phyloP scores from a whole-genome alignment of 2,113 vertebrate species.

The Malurus melanocephalus region DNA sequence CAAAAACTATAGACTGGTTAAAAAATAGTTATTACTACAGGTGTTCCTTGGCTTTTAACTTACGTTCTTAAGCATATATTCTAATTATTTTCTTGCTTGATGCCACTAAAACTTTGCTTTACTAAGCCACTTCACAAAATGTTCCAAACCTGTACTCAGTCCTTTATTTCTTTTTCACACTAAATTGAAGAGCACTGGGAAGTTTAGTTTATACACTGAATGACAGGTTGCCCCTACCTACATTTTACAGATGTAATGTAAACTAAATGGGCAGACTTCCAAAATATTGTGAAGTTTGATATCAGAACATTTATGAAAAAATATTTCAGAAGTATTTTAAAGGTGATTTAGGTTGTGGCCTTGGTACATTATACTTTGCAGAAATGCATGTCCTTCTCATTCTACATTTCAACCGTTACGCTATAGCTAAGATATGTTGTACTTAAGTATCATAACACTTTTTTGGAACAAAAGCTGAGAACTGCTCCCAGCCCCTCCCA shows the following conservation, averaged over 20 bases:
- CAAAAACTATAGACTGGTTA: background rate
- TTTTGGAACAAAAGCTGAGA: background rate
- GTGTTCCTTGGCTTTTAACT: background rate
- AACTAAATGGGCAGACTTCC: background rate
- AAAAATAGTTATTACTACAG: background rate
- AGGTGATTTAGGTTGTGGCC: background rate
- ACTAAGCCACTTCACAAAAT: background rate
- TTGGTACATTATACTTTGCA: background rate
- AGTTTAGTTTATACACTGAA: background rate
- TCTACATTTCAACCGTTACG: background rate
- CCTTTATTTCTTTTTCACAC: background rate
- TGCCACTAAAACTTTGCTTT: background rate
- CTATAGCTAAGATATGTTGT: background rate
- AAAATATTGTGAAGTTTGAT: background rate
- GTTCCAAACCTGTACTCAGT: background rate
- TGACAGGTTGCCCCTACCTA: background rate
- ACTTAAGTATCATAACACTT: background rate
- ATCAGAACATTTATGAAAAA: background rate
- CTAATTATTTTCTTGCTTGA: background rate
- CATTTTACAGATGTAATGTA: background rate
- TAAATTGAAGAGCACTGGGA: background rate
- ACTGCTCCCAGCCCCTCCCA: background rate
- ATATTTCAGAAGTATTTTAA: background rate
- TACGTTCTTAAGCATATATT: background rate
- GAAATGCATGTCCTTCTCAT: background rate